A percentile compares a stretch with the other conserved stretches of the same genome.
Evolutionary conservation across 2,888 invertebrate species (phyloP).

Genomic region (Monoplex corrugatus): DNA sequence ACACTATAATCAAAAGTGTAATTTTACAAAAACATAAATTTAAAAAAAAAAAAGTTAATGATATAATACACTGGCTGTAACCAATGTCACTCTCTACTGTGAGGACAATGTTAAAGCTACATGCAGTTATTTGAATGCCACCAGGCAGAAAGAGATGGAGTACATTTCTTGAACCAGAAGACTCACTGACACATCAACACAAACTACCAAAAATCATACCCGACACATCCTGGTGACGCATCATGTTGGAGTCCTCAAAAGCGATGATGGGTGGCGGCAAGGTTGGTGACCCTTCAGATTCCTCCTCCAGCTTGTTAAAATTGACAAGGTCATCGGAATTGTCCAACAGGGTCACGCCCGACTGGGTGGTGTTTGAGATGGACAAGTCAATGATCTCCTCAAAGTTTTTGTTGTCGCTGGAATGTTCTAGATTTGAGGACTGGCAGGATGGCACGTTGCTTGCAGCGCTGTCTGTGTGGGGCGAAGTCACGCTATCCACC

Average conservation of each 20-base stretch:
- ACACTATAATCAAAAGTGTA: too few species aligned
- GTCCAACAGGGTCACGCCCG: slow-evolving; percentile 48
- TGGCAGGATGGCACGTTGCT: slow-evolving; percentile 20
- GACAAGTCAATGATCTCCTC: slow-evolving; percentile 75
- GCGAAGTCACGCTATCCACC: slow-evolving; percentile 50
- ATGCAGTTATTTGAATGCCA: too few species aligned
- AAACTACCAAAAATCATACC: slow-evolving; percentile 56
- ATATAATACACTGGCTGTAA: too few species aligned
- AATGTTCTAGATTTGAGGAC: slow-evolving; percentile 28
- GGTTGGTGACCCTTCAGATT: slow-evolving; percentile 60
- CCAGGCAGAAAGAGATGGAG: not conserved
- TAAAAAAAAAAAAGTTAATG: too few species aligned
- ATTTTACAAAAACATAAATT: too few species aligned
- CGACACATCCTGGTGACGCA: slow-evolving; percentile 72
- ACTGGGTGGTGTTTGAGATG: slow-evolving; percentile 61
- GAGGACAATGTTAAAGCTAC: too few species aligned
- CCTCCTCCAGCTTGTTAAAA: slow-evolving; percentile 65
- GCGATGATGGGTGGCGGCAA: slow-evolving; percentile 71
- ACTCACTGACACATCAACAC: not conserved
- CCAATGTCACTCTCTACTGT: too few species aligned
- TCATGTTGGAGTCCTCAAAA: slow-evolving; percentile 72
- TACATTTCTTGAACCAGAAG: not conserved
- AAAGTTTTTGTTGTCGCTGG: slow-evolving; percentile 60
- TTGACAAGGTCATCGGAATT: slow-evolving; percentile 65
- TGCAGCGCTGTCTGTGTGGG: slow-evolving; percentile 44